phyloP scores from a whole-genome alignment of 2,888 invertebrate species.

The Eurytoma adleriae region DNA sequence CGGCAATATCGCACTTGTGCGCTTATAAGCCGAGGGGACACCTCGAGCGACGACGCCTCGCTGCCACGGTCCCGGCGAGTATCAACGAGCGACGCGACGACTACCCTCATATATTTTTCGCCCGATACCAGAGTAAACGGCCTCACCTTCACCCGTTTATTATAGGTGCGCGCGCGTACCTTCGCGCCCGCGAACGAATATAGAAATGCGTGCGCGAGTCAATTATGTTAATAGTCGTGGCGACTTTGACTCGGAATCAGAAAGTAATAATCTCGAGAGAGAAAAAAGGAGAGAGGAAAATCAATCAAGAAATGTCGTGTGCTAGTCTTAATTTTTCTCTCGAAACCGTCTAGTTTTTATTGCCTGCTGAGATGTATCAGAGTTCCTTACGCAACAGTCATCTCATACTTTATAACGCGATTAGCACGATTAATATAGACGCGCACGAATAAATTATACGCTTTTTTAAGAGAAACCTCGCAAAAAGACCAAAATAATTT shows the following conservation, averaged over 20 bases:
- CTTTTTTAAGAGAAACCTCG: not conserved
- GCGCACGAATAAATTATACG: not conserved
- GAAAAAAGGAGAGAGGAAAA: slow-evolving; percentile 19
- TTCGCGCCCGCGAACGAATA: not conserved
- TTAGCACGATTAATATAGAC: not conserved
- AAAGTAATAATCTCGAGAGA: slow-evolving; percentile 24
- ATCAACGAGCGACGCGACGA: not conserved
- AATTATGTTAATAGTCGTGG: slow-evolving; percentile 38
- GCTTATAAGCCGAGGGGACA: slow-evolving; percentile 28
- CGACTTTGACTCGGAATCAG: slow-evolving; percentile 36
- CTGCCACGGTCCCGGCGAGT: not conserved
- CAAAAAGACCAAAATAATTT: not conserved
- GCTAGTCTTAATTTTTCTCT: not conserved
- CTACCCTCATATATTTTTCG: slow-evolving; percentile 44
- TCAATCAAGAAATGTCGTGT: slow-evolving; percentile 14
- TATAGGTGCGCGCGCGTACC: slow-evolving; percentile 6
- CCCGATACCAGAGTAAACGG: slow-evolving; percentile 42
- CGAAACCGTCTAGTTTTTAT: slow-evolving; percentile 16
- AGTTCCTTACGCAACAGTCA: slow-evolving; percentile 10
- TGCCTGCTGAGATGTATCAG: not conserved
- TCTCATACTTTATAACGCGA: not conserved
- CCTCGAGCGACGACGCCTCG: not conserved
- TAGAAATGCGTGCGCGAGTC: slow-evolving; percentile 25
- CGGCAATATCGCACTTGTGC: slow-evolving; percentile 43
- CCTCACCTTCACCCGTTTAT: slow-evolving; percentile 50